Percentiles rank a stretch among this genome's conserved stretches.
Evolutionary conservation across 2,888 invertebrate species (phyloP).

Genomic region (Abscondita cerata): DNA sequence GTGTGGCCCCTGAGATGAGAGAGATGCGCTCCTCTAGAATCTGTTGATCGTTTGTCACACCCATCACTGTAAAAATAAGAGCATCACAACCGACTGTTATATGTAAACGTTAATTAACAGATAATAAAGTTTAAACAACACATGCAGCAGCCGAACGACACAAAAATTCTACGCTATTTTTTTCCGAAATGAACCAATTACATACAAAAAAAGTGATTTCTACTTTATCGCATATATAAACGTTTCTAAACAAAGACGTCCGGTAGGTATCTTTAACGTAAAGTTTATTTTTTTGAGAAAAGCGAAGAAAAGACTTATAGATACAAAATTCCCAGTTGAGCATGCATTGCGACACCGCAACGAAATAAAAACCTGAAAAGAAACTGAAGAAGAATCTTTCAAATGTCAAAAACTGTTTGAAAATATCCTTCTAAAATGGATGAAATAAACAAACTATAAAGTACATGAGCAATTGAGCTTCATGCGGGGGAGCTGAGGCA

Average conservation of each 20-base stretch:
- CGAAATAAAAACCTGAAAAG: constrained; percentile 1
- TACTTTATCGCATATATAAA: not conserved
- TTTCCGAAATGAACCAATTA: not conserved
- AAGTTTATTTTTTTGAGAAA: too few relatives aligned
- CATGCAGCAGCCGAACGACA: constrained; percentile 14
- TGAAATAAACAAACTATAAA: constrained; percentile 40
- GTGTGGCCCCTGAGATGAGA: constrained; percentile 71
- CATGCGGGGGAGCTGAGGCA: constrained; percentile 59
- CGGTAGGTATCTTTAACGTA: too few relatives aligned
- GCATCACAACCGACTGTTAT: constrained; percentile 32
- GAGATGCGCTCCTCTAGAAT: constrained; percentile 61
- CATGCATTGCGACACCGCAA: constrained; percentile 12
- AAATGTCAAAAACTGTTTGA: not conserved
- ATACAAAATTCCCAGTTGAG: not conserved
- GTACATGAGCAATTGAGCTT: constrained; percentile 56
- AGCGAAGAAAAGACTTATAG: not conserved
- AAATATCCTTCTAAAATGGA: constrained; percentile 15
- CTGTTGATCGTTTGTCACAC: constrained; percentile 58
- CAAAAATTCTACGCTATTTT: constrained; percentile 4
- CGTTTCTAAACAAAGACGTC: too few relatives aligned
- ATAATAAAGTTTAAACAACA: not conserved
- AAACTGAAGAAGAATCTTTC: not conserved
- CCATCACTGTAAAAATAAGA: constrained; percentile 56
- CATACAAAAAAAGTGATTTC: too few relatives aligned
- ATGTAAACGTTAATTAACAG: not conserved